A percentile compares a stretch with the other conserved stretches of the same genome.
Evolutionary conservation across 2,888 invertebrate genomes (phyloP).

Genomic region (Caenorhabditis afra): DNA sequence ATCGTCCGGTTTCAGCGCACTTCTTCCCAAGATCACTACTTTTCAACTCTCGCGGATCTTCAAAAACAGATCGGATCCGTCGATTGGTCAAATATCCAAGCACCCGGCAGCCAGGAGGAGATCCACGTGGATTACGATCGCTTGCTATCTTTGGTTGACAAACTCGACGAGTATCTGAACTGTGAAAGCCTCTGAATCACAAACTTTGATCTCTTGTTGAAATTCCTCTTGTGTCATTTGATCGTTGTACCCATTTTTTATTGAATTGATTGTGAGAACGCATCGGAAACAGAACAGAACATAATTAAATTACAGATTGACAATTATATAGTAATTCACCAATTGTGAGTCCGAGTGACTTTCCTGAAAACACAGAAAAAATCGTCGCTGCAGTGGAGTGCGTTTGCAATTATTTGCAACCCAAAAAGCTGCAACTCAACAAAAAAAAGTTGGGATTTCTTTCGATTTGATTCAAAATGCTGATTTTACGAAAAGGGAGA

Average conservation of each 20-base stretch:
- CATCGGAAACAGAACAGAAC: neutral
- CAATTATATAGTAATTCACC: constrained; percentile 16
- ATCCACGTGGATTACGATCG: neutral
- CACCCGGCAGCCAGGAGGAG: neutral
- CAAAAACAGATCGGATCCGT: neutral
- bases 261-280: too few relatives aligned
- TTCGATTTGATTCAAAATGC: neutral
- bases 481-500: constrained; percentile 11
- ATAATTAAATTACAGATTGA: neutral
- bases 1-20: neutral
- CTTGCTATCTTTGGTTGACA: neutral
- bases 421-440: constrained; percentile 20
- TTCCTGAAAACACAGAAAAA: constrained; percentile 44
- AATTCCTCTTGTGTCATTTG: neutral
- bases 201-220: neutral
- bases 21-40: neutral
- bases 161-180: neutral
- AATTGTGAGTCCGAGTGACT: constrained; percentile 55
- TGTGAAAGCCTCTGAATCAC: neutral
- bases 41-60: neutral
- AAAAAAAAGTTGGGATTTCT: neutral
- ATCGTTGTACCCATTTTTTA: too few relatives aligned
- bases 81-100: neutral
- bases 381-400: neutral
- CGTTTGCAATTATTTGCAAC: too few relatives aligned